Percentiles rank a stretch among this genome's conserved stretches.
Evolutionary conservation across 64 coral and sea anemone species (phyloP).

Genomic region (Trachythela sp.): DNA sequence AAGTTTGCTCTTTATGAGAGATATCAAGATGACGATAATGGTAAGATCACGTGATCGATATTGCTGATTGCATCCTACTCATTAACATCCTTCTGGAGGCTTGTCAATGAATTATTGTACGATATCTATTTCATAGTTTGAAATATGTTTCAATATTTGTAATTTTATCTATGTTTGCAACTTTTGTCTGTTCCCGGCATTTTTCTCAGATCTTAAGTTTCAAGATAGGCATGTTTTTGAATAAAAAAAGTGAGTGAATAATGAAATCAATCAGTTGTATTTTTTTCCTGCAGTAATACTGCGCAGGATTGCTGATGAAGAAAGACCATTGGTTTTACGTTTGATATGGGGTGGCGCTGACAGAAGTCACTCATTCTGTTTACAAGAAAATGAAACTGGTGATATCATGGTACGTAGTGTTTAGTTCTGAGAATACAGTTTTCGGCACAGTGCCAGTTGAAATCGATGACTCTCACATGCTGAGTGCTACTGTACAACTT

Average conservation of each 20-base stretch:
- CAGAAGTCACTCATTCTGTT: slow-evolving; percentile 81
- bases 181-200: neutral
- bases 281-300: slow-evolving; percentile 69
- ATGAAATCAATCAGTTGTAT: neutral
- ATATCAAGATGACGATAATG: neutral
- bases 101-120: too few species aligned
- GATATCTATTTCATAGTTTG: too few species aligned
- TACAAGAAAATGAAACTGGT: slow-evolving; percentile 99
- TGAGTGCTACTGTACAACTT: too few species aligned
- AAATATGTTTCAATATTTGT: too few species aligned
- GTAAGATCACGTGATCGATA: neutral
- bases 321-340: slow-evolving; percentile 73
- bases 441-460: too few species aligned
- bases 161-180: neutral
- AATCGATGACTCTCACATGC: neutral
- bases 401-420: slow-evolving; percentile 81
- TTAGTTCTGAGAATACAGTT: neutral
- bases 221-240: too few species aligned
- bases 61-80: neutral
- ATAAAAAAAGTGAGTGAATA: too few species aligned
- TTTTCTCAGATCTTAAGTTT: too few species aligned
- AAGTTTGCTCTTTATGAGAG: slow-evolving; percentile 16
- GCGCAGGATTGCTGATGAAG: slow-evolving; percentile 82
- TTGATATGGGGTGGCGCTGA: slow-evolving; percentile 92
- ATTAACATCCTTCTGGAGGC: too few species aligned